A percentile compares a stretch with the other conserved stretches of the same genome.
These are phyloP conservation scores for Drosophila carrolli DNA, from an alignment of 1,140 invertebrate species.

Conservation along the genomic window DNA sequence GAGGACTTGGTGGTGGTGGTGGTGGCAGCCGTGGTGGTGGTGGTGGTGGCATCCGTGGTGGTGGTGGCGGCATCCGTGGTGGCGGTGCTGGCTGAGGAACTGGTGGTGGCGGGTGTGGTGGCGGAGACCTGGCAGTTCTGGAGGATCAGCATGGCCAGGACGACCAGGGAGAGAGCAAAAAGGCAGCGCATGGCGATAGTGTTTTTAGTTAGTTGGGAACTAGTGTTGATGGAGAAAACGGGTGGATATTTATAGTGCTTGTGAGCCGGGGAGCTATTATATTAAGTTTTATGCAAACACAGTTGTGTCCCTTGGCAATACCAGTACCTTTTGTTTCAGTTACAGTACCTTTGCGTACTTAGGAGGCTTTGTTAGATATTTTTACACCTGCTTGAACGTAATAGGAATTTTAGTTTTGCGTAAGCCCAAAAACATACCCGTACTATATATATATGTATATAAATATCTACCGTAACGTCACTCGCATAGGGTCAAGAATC, in stretches of 20 bases:
- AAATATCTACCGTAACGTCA: too few relatives aligned
- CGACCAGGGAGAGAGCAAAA: constrained; percentile 7
- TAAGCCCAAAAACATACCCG: not conserved
- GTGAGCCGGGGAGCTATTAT: not conserved
- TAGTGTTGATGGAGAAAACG: not conserved
- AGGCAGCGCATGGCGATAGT: constrained; percentile 8
- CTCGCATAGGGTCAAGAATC: too few relatives aligned
- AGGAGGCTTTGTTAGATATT: constrained; percentile 4
- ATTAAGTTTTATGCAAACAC: constrained; percentile 12
- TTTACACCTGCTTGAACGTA: constrained; percentile 19
- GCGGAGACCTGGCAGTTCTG: not conserved
- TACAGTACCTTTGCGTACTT: constrained; percentile 15
- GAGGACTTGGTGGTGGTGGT: not conserved
- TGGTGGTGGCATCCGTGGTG: not conserved
- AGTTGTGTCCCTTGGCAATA: constrained; percentile 11
- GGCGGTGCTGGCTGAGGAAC: constrained; percentile 11
- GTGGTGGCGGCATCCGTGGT: constrained; percentile 14
- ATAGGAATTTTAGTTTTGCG: constrained; percentile 7
- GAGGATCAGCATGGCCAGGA: constrained; percentile 15
- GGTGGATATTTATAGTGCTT: constrained; percentile 18
- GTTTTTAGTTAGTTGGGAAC: constrained; percentile 1
- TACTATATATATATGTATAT: too few relatives aligned
- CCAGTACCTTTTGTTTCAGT: constrained; percentile 1
- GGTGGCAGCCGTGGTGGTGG: constrained; percentile 5
- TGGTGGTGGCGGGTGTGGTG: constrained; percentile 1